Evolutionary conservation across 2,113 vertebrate species (phyloP).

Genomic region (Oryzias woworae): DNA sequence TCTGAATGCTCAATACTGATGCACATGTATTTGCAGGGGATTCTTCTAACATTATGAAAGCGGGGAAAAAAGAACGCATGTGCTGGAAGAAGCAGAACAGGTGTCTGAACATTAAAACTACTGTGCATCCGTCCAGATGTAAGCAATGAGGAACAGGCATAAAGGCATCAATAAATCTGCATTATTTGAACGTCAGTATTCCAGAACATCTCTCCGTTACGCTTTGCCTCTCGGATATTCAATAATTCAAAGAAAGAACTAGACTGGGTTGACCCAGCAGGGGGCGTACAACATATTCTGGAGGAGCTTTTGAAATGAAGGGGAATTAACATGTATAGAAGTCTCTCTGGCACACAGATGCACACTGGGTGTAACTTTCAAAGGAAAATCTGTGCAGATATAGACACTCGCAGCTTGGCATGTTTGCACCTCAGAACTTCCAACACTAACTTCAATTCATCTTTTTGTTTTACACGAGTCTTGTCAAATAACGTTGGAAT

Average conservation of each 20-base stretch:
- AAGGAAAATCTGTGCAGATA: not conserved
- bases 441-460: not conserved
- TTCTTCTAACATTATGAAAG: constrained; percentile 38
- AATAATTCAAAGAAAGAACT: constrained; percentile 66
- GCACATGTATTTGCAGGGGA: constrained; percentile 32
- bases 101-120: not conserved
- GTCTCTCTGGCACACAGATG: constrained; percentile 10
- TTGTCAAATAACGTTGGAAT: too few species aligned
- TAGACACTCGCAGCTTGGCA: constrained; percentile 5
- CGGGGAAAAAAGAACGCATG: constrained; percentile 21
- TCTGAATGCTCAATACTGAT: constrained; percentile 49
- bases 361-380: constrained; percentile 12
- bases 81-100: constrained; percentile 2
- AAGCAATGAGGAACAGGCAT: constrained; percentile 7
- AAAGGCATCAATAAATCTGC: constrained; percentile 17
- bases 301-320: constrained; percentile 46
- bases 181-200: constrained; percentile 23
- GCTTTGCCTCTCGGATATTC: constrained; percentile 52
- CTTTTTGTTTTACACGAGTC: not conserved
- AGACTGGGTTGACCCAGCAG: constrained; percentile 57
- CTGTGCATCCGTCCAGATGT: constrained; percentile 14
- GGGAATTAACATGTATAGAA: constrained; percentile 49
- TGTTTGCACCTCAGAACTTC: not conserved
- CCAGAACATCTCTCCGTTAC: constrained; percentile 22
- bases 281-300: constrained; percentile 58